These are phyloP conservation scores for Dendrocopos noguchii DNA, from an alignment of 2,113 vertebrate genomes.

Conservation along the genomic window DNA sequence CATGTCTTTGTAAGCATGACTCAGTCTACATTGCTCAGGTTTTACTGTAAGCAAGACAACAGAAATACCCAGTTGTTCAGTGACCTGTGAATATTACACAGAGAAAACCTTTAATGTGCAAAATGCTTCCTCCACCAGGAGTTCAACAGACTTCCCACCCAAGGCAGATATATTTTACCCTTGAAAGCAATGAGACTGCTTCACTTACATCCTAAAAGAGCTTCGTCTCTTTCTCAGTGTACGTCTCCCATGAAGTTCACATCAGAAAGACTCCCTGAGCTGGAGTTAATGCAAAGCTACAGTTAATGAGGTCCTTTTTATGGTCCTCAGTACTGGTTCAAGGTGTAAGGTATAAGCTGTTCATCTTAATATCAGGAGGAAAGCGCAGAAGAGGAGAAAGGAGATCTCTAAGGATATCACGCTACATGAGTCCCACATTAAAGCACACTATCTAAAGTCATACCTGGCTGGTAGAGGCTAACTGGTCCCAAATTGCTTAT, in stretches of 20 bases:
- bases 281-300: neutral
- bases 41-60: neutral
- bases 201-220: neutral
- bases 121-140: neutral
- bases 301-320: neutral
- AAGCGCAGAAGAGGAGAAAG: neutral
- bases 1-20: neutral
- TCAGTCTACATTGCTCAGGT: neutral
- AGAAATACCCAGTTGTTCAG: neutral
- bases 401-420: neutral
- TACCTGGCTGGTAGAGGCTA: neutral
- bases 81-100: neutral
- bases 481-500: neutral
- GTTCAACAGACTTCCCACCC: neutral
- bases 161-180: neutral
- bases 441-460: neutral
- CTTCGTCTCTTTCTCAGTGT: neutral
- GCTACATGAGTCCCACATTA: neutral
- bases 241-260: neutral
- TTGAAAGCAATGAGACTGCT: neutral
- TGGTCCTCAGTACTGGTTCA: neutral
- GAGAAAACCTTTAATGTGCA: neutral
- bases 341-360: neutral
- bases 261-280: neutral
- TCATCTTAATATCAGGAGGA: neutral